Conservation (phyloP, 2,113 vertebrate species). For the Actinemys pallida region DNA sequence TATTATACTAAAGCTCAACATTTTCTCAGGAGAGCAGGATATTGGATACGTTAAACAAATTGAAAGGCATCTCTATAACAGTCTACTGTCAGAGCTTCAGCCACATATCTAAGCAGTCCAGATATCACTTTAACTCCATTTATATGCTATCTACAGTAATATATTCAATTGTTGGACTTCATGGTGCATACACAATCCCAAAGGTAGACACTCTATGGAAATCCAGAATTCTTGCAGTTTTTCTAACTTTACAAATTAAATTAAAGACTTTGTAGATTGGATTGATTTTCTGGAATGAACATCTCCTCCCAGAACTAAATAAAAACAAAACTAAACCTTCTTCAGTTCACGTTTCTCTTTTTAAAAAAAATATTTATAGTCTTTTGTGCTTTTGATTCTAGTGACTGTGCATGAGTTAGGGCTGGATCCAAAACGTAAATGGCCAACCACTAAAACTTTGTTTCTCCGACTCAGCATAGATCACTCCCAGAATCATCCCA, state of each 20-base stretch:
- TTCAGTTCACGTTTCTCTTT: neutral
- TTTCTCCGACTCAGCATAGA: neutral
- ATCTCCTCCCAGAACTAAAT: neutral
- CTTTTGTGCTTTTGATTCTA: constrained; percentile 1
- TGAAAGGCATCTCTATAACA: neutral
- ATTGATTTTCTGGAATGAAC: neutral
- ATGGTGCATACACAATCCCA: neutral
- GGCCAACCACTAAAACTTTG: neutral
- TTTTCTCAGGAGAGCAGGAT: neutral
- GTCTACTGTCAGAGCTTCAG: neutral
- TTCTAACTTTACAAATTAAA: neutral
- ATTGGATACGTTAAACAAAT: neutral
- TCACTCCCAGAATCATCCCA: neutral
- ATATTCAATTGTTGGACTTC: neutral
- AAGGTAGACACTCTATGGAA: neutral
- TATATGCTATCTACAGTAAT: neutral
- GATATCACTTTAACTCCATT: neutral
- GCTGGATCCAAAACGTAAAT: neutral
- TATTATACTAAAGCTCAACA: neutral
- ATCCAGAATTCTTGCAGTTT: neutral
- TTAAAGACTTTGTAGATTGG: neutral
- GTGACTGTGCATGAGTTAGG: neutral
- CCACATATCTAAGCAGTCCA: neutral
- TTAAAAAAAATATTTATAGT: neutral
- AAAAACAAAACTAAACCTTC: neutral